Conservation (phyloP, 2,113 vertebrate species). For the Psilopsiagon aymara region DNA sequence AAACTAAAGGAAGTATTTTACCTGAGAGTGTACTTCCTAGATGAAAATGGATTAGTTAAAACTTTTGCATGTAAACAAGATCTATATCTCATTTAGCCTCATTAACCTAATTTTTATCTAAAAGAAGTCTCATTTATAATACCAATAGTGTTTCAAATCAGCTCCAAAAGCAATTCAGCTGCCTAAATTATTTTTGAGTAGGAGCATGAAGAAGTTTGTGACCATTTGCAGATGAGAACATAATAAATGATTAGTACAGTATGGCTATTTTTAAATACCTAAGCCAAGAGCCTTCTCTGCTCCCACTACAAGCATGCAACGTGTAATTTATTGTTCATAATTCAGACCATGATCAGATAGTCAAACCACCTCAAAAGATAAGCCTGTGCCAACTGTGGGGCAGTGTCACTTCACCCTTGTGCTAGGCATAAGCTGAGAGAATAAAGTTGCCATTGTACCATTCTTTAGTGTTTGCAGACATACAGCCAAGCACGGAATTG, state of each 20-base stretch:
- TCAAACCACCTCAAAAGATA: not conserved
- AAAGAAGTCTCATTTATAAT: not conserved
- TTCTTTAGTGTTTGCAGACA: constrained; percentile 86
- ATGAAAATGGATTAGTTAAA: not conserved
- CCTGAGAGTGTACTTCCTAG: not conserved
- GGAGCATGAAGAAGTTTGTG: not conserved
- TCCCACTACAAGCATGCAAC: not conserved
- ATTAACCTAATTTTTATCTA: not conserved
- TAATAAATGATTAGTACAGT: not conserved
- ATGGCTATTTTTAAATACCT: not conserved
- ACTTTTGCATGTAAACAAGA: not conserved
- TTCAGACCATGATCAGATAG: not conserved
- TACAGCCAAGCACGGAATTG: constrained; percentile 87
- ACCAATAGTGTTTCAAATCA: not conserved
- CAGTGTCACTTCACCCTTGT: not conserved
- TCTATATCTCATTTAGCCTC: not conserved
- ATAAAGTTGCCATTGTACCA: constrained; percentile 71
- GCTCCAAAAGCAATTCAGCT: not conserved
- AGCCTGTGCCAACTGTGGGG: not conserved
- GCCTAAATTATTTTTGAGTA: not conserved
- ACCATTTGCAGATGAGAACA: not conserved
- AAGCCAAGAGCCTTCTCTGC: not conserved
- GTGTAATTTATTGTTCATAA: not conserved
- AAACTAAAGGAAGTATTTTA: not conserved
- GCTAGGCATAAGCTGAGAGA: not conserved